A percentile compares a stretch with the other conserved stretches of the same genome.
These are phyloP conservation scores for Brachyhypopomus occidentalis DNA, from an alignment of 2,113 vertebrate species.

Conservation along the genomic window DNA sequence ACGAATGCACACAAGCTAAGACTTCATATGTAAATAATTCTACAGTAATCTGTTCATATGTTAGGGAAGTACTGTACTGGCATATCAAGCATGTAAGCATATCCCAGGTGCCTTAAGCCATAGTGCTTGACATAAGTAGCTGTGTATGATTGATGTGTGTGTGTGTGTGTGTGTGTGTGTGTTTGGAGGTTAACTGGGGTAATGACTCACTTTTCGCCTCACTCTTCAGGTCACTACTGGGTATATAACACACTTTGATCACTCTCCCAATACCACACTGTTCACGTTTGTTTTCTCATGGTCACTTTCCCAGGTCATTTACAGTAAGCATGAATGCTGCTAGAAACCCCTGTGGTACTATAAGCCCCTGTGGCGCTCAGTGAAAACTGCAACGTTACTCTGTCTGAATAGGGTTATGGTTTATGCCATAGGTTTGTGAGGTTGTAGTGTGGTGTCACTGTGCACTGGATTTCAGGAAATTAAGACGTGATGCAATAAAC, in stretches of 20 bases:
- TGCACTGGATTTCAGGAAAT: no score
- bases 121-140: background rate
- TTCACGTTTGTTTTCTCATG: background rate
- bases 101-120: background rate
- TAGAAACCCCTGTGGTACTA: background rate
- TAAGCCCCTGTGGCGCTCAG: no score
- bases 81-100: background rate
- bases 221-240: background rate
- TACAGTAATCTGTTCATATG: no score
- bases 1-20: no score
- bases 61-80: no score
- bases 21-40: no score
- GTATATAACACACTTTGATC: background rate
- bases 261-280: background rate
- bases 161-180: conserved; percentile 59
- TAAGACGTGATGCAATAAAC: no score
- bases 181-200: conserved; percentile 16
- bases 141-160: conserved; percentile 61
- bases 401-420: no score
- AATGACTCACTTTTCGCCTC: conserved; percentile 12
- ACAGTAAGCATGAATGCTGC: background rate
- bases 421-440: no score
- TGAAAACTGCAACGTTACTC: no score
- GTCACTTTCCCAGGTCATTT: background rate
- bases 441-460: no score